Percentiles rank a stretch among this genome's conserved stretches.
phyloP scores from a whole-genome alignment of 2,113 vertebrate species.

The Apodemus sylvaticus region DNA sequence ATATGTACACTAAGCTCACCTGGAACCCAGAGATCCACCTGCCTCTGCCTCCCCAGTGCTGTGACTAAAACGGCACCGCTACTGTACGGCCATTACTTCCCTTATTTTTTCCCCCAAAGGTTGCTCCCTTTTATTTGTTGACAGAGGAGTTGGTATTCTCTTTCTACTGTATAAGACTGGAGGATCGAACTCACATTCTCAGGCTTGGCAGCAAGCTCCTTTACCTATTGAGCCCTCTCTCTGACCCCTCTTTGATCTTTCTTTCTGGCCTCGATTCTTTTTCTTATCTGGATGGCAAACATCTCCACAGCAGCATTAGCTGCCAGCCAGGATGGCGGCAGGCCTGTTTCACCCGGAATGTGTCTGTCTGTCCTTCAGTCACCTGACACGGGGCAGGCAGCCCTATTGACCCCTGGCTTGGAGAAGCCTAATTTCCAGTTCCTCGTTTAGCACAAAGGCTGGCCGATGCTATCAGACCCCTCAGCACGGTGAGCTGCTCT shows the following conservation, averaged over 20 bases:
- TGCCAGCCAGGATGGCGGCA: background rate
- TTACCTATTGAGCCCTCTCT: background rate
- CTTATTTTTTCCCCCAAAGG: too few relatives aligned
- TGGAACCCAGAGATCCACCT: background rate
- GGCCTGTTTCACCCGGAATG: background rate
- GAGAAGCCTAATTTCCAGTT: background rate
- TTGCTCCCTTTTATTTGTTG: too few relatives aligned
- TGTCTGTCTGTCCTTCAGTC: background rate
- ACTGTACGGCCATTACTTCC: background rate
- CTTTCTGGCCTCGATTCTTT: background rate
- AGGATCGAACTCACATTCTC: background rate
- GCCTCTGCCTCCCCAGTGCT: background rate
- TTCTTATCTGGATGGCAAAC: background rate
- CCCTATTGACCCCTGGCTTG: background rate
- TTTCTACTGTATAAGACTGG: background rate
- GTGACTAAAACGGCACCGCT: background rate
- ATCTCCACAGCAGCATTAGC: background rate
- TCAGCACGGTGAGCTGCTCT: background rate
- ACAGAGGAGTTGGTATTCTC: background rate
- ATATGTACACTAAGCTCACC: background rate
- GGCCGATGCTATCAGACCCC: background rate
- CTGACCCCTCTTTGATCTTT: background rate
- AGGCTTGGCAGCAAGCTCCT: background rate
- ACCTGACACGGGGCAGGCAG: fast-evolving
- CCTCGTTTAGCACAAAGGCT: background rate